A percentile compares a stretch with the other conserved stretches of the same genome.
These are phyloP conservation scores for Lasioglossum morio DNA, from an alignment of 2,888 invertebrate genomes.

Conservation along the genomic window DNA sequence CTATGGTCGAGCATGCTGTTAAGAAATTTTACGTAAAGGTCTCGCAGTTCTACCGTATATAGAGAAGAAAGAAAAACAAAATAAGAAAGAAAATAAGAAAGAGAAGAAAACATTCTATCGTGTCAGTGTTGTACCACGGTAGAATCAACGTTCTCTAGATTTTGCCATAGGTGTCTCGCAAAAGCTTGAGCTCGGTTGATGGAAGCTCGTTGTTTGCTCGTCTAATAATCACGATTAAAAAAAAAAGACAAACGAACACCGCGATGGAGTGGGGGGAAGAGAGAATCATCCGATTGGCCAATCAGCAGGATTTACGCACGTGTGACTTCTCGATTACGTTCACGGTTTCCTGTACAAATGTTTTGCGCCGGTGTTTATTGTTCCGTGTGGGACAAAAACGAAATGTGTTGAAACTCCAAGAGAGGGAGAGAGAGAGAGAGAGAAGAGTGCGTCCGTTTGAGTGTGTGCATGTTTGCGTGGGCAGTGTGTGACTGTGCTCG, in stretches of 20 bases:
- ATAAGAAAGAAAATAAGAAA: background rate
- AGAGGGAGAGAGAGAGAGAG: background rate
- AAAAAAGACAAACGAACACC: background rate
- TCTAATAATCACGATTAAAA: background rate
- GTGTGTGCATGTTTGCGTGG: background rate
- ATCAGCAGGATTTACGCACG: background rate
- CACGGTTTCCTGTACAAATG: background rate
- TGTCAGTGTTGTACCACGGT: background rate
- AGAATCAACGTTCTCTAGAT: background rate
- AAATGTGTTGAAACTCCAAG: conserved; percentile 17
- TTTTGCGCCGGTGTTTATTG: background rate
- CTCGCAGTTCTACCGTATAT: conserved; percentile 11
- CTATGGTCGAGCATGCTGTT: conserved; percentile 76
- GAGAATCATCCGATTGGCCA: background rate
- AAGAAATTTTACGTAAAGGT: conserved; percentile 60
- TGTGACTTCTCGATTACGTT: background rate
- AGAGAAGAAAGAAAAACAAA: background rate
- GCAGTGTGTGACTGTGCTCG: background rate
- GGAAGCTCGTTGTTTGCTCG: background rate
- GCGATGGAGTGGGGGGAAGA: background rate
- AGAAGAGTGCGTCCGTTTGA: background rate
- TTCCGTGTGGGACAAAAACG: background rate
- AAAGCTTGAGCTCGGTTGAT: background rate
- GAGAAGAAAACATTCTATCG: background rate
- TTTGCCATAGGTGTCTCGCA: background rate